These are phyloP conservation scores for Sciurus niger DNA, from an alignment of 2,113 vertebrate genomes.

Conservation along the genomic window DNA sequence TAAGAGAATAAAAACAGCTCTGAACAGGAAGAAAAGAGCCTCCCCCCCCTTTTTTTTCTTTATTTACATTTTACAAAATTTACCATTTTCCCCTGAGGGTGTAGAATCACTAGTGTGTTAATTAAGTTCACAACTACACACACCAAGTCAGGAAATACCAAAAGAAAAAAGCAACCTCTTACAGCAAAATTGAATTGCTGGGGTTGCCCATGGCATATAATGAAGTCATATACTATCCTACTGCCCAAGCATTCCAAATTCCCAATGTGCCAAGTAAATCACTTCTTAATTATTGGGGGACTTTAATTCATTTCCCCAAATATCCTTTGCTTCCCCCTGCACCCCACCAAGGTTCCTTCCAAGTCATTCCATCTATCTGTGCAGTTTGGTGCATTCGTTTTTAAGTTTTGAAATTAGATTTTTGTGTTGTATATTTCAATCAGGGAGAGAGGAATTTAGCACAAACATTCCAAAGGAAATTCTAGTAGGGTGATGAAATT, in stretches of 20 bases:
- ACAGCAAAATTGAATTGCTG: slow-evolving; percentile 47
- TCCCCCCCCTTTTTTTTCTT: slow-evolving; percentile 29
- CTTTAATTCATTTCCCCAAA: slow-evolving; percentile 54
- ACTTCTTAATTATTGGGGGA: slow-evolving; percentile 65
- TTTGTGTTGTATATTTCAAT: slow-evolving; percentile 70
- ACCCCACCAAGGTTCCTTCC: not conserved
- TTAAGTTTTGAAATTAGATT: slow-evolving; percentile 56
- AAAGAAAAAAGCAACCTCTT: slow-evolving; percentile 55
- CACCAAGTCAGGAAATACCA: slow-evolving; percentile 81
- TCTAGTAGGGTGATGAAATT: slow-evolving; percentile 82
- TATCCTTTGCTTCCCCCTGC: not conserved
- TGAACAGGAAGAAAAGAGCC: slow-evolving; percentile 56
- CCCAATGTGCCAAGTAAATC: slow-evolving; percentile 64
- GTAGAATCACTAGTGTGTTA: slow-evolving; percentile 77
- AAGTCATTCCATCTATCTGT: not conserved
- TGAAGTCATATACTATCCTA: slow-evolving; percentile 69
- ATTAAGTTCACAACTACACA: slow-evolving; percentile 78
- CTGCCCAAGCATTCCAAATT: slow-evolving; percentile 62
- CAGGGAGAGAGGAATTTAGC: slow-evolving; percentile 77
- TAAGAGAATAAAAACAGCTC: slow-evolving; percentile 8
- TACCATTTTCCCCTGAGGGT: slow-evolving; percentile 72
- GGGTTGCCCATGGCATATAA: slow-evolving; percentile 59
- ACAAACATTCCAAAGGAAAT: slow-evolving; percentile 84
- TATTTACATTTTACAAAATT: slow-evolving; percentile 79
- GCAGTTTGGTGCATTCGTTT: not conserved